Evolutionary conservation across 2,888 invertebrate species (phyloP).

Genomic region (Scaptomyza polygonia): DNA sequence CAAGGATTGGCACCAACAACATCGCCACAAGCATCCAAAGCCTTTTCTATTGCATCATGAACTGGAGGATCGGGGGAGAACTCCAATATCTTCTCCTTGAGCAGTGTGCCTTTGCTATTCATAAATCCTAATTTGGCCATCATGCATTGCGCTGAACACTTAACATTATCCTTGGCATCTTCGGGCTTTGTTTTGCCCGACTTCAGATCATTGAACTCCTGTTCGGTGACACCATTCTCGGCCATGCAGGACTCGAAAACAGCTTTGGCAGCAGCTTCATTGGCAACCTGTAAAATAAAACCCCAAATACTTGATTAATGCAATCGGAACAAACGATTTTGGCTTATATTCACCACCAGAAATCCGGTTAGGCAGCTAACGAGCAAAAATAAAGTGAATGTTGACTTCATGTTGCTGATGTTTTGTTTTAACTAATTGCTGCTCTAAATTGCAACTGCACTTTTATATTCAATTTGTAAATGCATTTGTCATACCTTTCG

Average conservation of each 20-base stretch:
- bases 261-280: neutral
- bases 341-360: constrained; percentile 32
- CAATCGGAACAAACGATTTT: neutral
- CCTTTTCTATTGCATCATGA: constrained; percentile 9
- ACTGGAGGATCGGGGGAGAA: neutral
- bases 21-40: constrained; percentile 33
- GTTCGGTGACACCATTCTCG: constrained; percentile 41
- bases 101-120: constrained; percentile 40
- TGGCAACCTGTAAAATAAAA: constrained; percentile 8
- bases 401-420: constrained; percentile 52
- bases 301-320: neutral
- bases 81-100: constrained; percentile 19
- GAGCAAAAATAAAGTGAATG: constrained; percentile 42
- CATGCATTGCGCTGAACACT: constrained; percentile 51
- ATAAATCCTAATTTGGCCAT: constrained; percentile 52
- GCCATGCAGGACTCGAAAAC: constrained; percentile 32
- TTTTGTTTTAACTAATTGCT: constrained; percentile 31
- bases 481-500: constrained; percentile 25
- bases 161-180: constrained; percentile 53
- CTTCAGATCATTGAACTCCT: constrained; percentile 46
- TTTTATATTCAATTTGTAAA: constrained; percentile 37
- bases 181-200: constrained; percentile 38
- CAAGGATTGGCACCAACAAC: constrained; percentile 51
- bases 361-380: constrained; percentile 43
- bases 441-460: constrained; percentile 7